phyloP scores from a whole-genome alignment of 2,113 vertebrate genomes.

The Campylomormyrus tamandua region DNA sequence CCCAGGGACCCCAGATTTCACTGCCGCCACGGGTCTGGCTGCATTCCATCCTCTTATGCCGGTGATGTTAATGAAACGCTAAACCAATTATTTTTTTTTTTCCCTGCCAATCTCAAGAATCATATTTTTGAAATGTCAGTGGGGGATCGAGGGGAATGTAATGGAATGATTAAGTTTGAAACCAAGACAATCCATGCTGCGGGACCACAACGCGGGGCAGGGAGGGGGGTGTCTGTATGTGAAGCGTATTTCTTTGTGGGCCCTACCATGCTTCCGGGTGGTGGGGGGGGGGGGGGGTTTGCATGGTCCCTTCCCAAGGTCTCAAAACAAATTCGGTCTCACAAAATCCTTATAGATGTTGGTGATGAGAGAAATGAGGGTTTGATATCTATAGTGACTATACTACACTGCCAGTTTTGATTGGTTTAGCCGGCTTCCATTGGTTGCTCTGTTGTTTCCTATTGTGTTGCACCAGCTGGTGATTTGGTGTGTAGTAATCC shows the following conservation, averaged over 20 bases:
- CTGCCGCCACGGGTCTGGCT: neutral
- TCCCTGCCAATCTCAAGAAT: slow-evolving; percentile 1
- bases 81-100: slow-evolving; percentile 20
- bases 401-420: neutral
- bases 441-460: neutral
- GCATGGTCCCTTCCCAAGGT: neutral
- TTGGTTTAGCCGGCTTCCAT: neutral
- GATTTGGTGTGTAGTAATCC: neutral
- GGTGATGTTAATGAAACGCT: slow-evolving; percentile 23
- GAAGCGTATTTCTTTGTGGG: neutral
- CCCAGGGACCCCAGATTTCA: neutral
- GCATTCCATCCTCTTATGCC: slow-evolving; percentile 3
- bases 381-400: neutral
- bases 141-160: slow-evolving; percentile 8
- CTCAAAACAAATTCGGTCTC: neutral
- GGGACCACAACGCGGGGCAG: no score
- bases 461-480: neutral
- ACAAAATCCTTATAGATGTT: neutral
- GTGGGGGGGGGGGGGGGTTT: no score
- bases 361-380: neutral
- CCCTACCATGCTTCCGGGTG: neutral
- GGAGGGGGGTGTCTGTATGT: neutral
- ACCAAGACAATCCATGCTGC: neutral
- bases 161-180: slow-evolving; percentile 20
- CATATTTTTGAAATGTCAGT: slow-evolving; percentile 29